These are phyloP conservation scores for Eulemur coronatus DNA, from an alignment of 2,797 vertebrate genomes.

Conservation along the genomic window DNA sequence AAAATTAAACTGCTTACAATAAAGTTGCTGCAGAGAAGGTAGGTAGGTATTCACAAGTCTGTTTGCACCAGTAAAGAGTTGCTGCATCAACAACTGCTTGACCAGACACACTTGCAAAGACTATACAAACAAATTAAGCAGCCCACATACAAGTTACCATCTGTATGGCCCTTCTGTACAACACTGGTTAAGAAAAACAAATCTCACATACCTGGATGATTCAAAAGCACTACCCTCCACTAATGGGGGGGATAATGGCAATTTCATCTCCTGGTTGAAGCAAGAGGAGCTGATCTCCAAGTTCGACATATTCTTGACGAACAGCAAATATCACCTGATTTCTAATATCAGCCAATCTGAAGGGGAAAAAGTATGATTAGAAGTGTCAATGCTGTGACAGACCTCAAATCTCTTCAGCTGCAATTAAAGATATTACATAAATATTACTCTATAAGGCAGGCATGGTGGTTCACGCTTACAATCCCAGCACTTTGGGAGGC, in stretches of 20 bases:
- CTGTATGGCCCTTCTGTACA: not conserved
- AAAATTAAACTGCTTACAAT: not conserved
- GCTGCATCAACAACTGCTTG: not conserved
- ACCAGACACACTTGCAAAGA: not conserved
- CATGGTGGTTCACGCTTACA: not conserved
- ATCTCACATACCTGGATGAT: constrained; percentile 62
- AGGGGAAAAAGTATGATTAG: constrained; percentile 28
- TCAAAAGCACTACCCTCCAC: constrained; percentile 88
- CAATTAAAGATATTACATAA: not conserved
- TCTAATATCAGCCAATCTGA: constrained; percentile 86
- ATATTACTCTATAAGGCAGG: not conserved
- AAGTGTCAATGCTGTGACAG: not conserved
- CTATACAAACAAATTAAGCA: not conserved
- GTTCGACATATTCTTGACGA: constrained; percentile 91
- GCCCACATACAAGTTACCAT: not conserved
- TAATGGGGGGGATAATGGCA: constrained; percentile 95
- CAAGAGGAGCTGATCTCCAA: constrained; percentile 89
- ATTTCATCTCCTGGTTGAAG: constrained; percentile 93
- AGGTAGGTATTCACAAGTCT: not conserved
- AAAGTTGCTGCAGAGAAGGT: not conserved
- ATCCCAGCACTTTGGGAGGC: not conserved
- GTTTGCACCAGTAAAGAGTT: not conserved
- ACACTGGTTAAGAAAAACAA: not conserved
- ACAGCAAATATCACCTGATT: constrained; percentile 93
- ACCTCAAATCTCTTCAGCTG: not conserved